Conservation (phyloP, 2,113 vertebrate species). For the Athene noctua region DNA sequence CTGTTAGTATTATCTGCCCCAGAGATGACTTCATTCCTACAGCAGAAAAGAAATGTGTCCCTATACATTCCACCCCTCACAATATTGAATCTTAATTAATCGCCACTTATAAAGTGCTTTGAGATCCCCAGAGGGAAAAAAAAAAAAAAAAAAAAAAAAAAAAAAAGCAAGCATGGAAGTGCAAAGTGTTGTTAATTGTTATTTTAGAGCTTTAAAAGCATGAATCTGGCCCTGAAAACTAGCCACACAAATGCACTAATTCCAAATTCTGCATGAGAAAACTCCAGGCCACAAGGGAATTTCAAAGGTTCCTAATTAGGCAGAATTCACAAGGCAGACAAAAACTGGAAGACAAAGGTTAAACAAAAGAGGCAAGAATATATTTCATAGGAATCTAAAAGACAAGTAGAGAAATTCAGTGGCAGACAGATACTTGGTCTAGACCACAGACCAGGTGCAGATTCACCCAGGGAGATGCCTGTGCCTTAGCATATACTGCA, state of each 20-base stretch:
- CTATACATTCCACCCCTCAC: not conserved
- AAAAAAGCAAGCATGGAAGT: not conserved
- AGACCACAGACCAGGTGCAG: not conserved
- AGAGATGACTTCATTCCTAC: not conserved
- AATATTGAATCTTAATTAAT: slow-evolving; percentile 41
- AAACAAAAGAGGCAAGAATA: slow-evolving; percentile 30
- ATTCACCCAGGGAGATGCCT: not conserved
- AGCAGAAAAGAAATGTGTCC: not conserved
- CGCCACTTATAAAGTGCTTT: slow-evolving; percentile 2
- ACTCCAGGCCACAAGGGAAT: slow-evolving; percentile 43
- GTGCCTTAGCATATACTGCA: not conserved
- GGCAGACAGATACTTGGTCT: not conserved
- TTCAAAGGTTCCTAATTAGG: slow-evolving; percentile 62
- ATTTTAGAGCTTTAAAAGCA: slow-evolving; percentile 48
- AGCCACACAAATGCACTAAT: slow-evolving; percentile 12
- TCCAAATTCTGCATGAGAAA: slow-evolving; percentile 60
- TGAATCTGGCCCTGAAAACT: slow-evolving; percentile 8
- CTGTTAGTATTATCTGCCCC: not conserved
- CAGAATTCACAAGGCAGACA: slow-evolving; percentile 48
- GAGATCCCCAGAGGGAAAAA: not conserved
- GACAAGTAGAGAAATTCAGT: not conserved
- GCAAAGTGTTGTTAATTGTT: slow-evolving; percentile 44
- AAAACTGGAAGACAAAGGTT: slow-evolving; percentile 56
- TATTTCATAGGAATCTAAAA: slow-evolving; percentile 7
- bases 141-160: not conserved